Conservation (phyloP, 2,797 vertebrate species). For the Ataeniobius toweri region DNA sequence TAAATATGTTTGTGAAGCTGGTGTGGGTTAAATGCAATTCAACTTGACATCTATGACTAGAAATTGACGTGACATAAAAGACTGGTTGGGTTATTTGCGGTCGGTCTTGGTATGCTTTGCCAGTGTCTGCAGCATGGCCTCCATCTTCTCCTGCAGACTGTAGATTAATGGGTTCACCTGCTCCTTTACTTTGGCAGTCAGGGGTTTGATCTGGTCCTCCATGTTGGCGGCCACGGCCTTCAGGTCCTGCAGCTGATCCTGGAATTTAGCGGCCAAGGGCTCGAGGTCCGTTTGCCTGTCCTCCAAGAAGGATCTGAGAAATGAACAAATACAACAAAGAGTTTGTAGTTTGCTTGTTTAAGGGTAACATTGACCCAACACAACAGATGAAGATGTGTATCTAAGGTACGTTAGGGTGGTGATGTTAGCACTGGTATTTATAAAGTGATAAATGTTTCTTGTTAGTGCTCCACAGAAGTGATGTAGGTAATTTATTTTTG, state of each 20-base stretch:
- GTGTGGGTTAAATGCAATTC: constrained; percentile 2
- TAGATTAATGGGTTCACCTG: constrained; percentile 54
- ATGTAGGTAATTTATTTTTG: not conserved
- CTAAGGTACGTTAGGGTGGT: not conserved
- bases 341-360: not conserved
- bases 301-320: constrained; percentile 57
- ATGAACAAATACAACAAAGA: not conserved
- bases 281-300: constrained; percentile 59
- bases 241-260: constrained; percentile 52
- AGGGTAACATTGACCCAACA: not conserved
- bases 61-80: not conserved
- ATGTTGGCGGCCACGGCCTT: not conserved
- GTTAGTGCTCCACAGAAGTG: not conserved
- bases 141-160: constrained; percentile 49
- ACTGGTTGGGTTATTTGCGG: constrained; percentile 30
- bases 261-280: constrained; percentile 55
- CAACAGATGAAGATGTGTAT: not conserved
- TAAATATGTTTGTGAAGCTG: constrained; percentile 26
- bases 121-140: constrained; percentile 31
- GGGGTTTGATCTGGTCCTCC: constrained; percentile 58
- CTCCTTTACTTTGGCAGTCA: constrained; percentile 26
- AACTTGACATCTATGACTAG: not conserved
- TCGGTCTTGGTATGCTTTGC: constrained; percentile 30
- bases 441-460: not conserved
- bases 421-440: not conserved